Evolutionary conservation across 2,113 vertebrate genomes (phyloP).

Genomic region (Phaetusa simplex): DNA sequence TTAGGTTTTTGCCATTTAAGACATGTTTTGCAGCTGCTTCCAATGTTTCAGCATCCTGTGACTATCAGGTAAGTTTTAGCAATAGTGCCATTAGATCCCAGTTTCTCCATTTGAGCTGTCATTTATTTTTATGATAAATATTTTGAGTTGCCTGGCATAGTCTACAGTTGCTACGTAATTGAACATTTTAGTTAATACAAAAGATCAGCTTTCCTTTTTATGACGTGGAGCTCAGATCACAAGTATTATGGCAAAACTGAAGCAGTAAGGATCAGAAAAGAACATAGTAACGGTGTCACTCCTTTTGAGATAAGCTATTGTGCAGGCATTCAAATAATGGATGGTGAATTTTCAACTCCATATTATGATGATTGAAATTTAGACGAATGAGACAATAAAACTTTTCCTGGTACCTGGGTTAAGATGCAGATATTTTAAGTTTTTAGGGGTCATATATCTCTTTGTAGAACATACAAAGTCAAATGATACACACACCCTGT

Average conservation of each 20-base stretch:
- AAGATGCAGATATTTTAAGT: neutral
- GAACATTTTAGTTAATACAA: neutral
- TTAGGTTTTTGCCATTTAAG: neutral
- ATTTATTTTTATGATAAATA: neutral
- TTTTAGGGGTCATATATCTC: neutral
- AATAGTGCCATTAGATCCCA: neutral
- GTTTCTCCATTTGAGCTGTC: neutral
- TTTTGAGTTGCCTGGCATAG: neutral
- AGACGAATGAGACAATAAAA: neutral
- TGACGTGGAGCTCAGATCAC: neutral
- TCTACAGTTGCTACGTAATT: neutral
- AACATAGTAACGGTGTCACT: neutral
- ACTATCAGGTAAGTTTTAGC: neutral
- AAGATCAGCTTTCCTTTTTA: neutral
- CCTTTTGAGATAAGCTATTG: neutral
- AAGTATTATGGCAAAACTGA: neutral
- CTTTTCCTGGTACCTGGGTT: neutral
- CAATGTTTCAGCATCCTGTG: neutral
- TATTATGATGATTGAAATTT: neutral
- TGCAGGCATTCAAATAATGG: neutral
- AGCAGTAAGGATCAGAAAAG: neutral
- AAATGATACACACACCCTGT: fast-evolving
- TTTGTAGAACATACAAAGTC: neutral
- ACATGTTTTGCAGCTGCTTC: neutral
- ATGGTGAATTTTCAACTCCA: neutral